These are phyloP conservation scores for Benthochromis sp. DNA, from an alignment of 2,113 vertebrate species.

Conservation along the genomic window DNA sequence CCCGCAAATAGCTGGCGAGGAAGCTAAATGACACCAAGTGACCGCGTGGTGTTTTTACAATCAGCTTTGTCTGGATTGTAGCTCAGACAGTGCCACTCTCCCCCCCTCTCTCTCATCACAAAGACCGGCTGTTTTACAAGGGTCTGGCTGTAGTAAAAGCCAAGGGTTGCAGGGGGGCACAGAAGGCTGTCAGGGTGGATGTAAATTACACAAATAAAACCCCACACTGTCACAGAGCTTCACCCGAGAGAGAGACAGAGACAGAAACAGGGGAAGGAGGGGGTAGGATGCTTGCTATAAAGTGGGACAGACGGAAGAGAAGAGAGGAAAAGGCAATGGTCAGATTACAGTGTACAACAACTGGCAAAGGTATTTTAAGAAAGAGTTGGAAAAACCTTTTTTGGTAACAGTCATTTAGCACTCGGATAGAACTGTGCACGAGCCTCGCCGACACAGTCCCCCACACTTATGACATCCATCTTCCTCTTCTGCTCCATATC, in stretches of 20 bases:
- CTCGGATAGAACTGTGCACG: neutral
- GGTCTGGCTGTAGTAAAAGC: conserved; percentile 62
- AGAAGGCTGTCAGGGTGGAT: conserved; percentile 59
- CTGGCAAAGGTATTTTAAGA: neutral
- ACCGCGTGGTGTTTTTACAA: conserved; percentile 52
- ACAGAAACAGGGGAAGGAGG: neutral
- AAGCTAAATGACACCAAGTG: conserved; percentile 20
- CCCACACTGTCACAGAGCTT: conserved; percentile 45
- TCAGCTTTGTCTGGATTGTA: conserved; percentile 43
- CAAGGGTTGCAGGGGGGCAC: conserved; percentile 46
- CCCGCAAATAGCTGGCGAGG: conserved; percentile 5
- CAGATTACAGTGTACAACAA: neutral
- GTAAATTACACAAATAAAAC: conserved; percentile 70
- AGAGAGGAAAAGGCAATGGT: neutral
- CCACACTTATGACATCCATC: neutral
- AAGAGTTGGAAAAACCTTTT: neutral
- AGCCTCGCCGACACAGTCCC: neutral
- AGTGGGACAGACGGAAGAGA: neutral
- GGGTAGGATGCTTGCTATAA: conserved; percentile 1
- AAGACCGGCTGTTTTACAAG: conserved; percentile 61
- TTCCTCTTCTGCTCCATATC: neutral
- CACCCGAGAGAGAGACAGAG: conserved; percentile 4
- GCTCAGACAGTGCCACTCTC: conserved; percentile 21
- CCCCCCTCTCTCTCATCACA: conserved; percentile 38
- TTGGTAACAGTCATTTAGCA: neutral